phyloP scores from a whole-genome alignment of 1,140 invertebrate genomes.

The Nephotettix cincticeps region DNA sequence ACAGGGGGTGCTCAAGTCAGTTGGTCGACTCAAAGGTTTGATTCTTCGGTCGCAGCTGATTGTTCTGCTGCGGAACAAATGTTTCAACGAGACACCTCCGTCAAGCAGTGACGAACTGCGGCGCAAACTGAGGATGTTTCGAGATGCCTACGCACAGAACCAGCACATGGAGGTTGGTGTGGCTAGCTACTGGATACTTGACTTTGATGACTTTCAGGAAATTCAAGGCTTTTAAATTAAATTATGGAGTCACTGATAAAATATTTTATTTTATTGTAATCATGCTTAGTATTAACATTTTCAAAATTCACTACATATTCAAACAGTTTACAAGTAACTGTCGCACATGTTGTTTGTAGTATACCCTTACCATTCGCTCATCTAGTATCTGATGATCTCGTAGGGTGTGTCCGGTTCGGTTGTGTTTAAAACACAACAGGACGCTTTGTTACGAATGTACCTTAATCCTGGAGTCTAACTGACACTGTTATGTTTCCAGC shows the following conservation, averaged over 20 bases:
- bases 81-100: slow-evolving; percentile 81
- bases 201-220: no score
- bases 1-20: slow-evolving; percentile 54
- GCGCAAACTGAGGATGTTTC: slow-evolving; percentile 77
- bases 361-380: no score
- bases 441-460: no score
- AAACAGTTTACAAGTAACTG: no score
- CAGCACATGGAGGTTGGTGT: slow-evolving; percentile 48
- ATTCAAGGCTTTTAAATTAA: neutral
- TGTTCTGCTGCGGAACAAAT: slow-evolving; percentile 80
- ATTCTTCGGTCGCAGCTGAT: slow-evolving; percentile 89
- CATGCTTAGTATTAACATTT: neutral
- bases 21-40: slow-evolving; percentile 79
- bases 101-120: slow-evolving; percentile 57
- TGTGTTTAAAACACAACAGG: no score
- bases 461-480: no score
- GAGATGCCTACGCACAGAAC: slow-evolving; percentile 88
- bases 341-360: no score
- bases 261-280: neutral
- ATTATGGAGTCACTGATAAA: neutral
- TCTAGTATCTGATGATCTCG: no score
- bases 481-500: no score
- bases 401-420: no score
- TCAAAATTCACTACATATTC: no score
- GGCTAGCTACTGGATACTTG: no score